phyloP scores from a whole-genome alignment of 1,140 invertebrate genomes.

The Lucilia cuprina region DNA sequence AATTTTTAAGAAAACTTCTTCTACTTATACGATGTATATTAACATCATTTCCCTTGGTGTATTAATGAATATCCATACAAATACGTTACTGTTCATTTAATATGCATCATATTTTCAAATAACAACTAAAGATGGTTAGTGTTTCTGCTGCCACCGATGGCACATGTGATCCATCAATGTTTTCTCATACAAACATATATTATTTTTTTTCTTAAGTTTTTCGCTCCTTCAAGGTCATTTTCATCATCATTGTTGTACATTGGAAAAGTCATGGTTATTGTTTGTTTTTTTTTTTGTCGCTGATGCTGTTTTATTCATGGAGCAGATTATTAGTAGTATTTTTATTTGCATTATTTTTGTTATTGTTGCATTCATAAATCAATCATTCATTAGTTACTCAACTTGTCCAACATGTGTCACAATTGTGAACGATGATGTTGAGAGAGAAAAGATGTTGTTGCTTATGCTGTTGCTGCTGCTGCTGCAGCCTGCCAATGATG shows the following conservation, averaged over 20 bases:
- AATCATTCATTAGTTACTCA: conserved; percentile 32
- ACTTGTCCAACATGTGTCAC: conserved; percentile 34
- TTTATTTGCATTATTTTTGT: conserved; percentile 3
- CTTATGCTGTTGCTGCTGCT: neutral
- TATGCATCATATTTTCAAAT: neutral
- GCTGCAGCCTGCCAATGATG: neutral
- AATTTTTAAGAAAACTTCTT: no score
- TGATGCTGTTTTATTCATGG: neutral
- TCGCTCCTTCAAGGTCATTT: conserved; percentile 22
- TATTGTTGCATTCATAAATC: conserved; percentile 29
- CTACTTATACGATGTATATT: no score
- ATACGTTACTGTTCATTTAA: neutral
- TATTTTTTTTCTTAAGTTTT: conserved; percentile 6
- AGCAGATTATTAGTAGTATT: neutral
- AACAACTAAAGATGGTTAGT: neutral
- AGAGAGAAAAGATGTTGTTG: neutral
- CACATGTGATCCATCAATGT: conserved; percentile 26
- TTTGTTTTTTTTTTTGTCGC: neutral
- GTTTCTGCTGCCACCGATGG: neutral
- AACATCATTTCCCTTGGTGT: neutral
- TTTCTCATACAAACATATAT: neutral
- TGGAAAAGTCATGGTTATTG: conserved; percentile 31
- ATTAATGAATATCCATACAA: neutral
- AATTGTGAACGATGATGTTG: conserved; percentile 2
- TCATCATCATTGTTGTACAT: conserved; percentile 9